phyloP scores from a whole-genome alignment of 2,113 vertebrate genomes.

The human (Homo sapiens) region GRCh38 chr14:83022001-83022500 shows the following conservation, averaged over 20 bases:
- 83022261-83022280: not conserved
- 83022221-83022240: not conserved
- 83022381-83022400: not conserved
- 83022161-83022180: not conserved
- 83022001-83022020: not conserved
- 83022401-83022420: not conserved
- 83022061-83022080: not conserved
- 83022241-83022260: not conserved
- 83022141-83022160: not conserved
- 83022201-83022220: not conserved
- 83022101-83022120: not conserved
- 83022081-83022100: not conserved
- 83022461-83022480: not conserved
- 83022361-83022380: not conserved
- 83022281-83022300: not conserved
- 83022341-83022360: not conserved
- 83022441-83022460: not conserved
- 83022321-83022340: not conserved
- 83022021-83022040: not conserved
- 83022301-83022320: not conserved
- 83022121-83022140: not conserved
- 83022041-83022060: not conserved
- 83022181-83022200: not conserved
- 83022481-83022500: not conserved
- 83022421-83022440: not conserved